phyloP scores from a whole-genome alignment of 2,797 vertebrate species.

The Poliocrania exsul region DNA sequence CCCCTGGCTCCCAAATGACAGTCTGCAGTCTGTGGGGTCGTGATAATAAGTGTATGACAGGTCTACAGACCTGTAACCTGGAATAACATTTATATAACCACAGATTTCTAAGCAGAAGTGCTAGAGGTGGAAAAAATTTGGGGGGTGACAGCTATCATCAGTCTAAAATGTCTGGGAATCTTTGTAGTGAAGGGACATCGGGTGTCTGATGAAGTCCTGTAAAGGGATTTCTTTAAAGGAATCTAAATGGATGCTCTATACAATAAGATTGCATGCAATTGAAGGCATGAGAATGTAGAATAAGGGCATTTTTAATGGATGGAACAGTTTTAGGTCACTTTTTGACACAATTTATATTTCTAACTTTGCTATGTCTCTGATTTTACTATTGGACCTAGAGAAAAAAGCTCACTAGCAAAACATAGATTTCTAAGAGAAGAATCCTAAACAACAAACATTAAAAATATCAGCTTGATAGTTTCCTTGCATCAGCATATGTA shows the following conservation, averaged over 20 bases:
- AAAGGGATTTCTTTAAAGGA: neutral
- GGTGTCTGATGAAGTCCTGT: fast-evolving
- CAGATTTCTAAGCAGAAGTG: neutral
- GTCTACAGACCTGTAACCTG: neutral
- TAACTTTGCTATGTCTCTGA: neutral
- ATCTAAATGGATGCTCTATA: neutral
- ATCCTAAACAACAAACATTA: neutral
- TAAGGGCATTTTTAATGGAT: neutral
- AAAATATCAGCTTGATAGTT: neutral
- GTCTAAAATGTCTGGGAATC: neutral
- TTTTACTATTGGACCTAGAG: neutral
- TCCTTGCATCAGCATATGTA: neutral
- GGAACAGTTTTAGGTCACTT: neutral
- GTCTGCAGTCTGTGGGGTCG: fast-evolving
- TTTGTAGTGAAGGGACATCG: neutral
- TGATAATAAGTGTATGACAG: neutral
- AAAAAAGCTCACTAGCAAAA: neutral
- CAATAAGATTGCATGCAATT: neutral
- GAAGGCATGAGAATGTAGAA: neutral
- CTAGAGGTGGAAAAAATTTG: neutral
- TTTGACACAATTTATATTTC: neutral
- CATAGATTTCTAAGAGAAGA: neutral
- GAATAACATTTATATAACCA: neutral
- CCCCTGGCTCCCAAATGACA: neutral
- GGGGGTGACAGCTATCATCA: neutral